Conservation (phyloP, 1,140 invertebrate genomes). For the Zaprionus taronus region DNA sequence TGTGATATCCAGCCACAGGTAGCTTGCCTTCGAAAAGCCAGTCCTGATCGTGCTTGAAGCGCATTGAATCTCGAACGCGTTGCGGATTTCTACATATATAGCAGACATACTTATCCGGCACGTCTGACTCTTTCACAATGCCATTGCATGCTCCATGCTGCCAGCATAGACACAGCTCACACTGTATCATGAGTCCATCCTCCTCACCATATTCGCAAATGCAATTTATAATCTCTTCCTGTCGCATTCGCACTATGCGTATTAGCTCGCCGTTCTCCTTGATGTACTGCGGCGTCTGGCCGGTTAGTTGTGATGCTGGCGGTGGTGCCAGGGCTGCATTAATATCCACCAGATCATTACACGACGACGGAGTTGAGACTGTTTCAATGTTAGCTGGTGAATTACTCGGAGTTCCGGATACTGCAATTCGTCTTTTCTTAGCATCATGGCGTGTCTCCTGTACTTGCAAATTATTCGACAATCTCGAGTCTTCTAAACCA, state of each 20-base stretch:
- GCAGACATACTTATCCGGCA: conserved; percentile 96
- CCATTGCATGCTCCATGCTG: conserved; percentile 96
- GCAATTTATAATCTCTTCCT: conserved; percentile 95
- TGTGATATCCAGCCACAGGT: conserved; percentile 86
- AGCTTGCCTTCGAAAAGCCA: conserved; percentile 93
- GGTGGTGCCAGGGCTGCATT: conserved; percentile 64
- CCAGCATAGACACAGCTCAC: conserved; percentile 97
- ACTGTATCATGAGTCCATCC: conserved; percentile 97
- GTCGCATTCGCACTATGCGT: conserved; percentile 88
- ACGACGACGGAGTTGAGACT: conserved; percentile 57
- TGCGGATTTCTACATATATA: conserved; percentile 93
- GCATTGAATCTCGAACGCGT: conserved; percentile 88
- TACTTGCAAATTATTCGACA: conserved; percentile 59
- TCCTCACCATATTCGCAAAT: conserved; percentile 92
- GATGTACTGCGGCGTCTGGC: conserved; percentile 79
- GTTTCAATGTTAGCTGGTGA: conserved; percentile 62
- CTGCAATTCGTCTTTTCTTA: conserved; percentile 60
- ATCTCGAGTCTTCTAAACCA: conserved; percentile 50
- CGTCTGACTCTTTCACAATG: conserved; percentile 91
- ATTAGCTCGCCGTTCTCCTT: conserved; percentile 87
- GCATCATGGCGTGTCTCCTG: conserved; percentile 46
- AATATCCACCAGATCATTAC: conserved; percentile 59
- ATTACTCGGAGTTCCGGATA: conserved; percentile 49
- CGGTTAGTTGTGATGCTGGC: conserved; percentile 17
- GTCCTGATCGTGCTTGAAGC: conserved; percentile 93